phyloP scores from a whole-genome alignment of 1,140 invertebrate species.

The Brachionus angularis region DNA sequence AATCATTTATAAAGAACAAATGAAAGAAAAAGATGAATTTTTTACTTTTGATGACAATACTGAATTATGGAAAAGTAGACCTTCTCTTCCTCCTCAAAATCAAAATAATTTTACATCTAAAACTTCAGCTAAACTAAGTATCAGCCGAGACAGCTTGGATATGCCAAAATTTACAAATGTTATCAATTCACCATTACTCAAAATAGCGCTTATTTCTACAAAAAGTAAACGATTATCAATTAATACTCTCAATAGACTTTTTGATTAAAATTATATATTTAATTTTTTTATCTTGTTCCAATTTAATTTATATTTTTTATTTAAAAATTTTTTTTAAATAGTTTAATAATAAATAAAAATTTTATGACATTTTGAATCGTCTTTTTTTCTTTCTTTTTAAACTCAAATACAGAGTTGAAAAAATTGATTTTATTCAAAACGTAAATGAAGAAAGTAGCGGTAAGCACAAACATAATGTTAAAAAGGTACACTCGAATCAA shows the following conservation, averaged over 20 bases:
- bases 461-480: constrained; percentile 36
- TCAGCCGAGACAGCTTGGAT: no score
- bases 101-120: not conserved
- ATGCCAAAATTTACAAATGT: no score
- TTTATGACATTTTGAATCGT: no score
- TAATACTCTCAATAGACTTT: constrained; percentile 13
- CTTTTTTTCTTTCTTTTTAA: no score
- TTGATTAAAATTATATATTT: no score
- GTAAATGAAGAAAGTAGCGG: constrained; percentile 42
- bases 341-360: no score
- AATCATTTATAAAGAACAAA: not conserved
- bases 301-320: no score
- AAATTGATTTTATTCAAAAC: constrained; percentile 33
- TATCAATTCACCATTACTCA: constrained; percentile 30
- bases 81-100: not conserved
- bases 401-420: constrained; percentile 1
- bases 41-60: constrained; percentile 31
- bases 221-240: constrained; percentile 33
- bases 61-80: constrained; percentile 19
- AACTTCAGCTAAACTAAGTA: not conserved
- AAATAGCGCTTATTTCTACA: not conserved
- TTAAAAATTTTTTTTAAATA: no score
- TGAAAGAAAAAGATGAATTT: constrained; percentile 24
- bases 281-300: no score
- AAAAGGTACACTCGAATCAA: constrained; percentile 15